Base-by-base conservation (phyloP, 2,888 invertebrate genomes). In the Coleophora deauratella region DNA sequence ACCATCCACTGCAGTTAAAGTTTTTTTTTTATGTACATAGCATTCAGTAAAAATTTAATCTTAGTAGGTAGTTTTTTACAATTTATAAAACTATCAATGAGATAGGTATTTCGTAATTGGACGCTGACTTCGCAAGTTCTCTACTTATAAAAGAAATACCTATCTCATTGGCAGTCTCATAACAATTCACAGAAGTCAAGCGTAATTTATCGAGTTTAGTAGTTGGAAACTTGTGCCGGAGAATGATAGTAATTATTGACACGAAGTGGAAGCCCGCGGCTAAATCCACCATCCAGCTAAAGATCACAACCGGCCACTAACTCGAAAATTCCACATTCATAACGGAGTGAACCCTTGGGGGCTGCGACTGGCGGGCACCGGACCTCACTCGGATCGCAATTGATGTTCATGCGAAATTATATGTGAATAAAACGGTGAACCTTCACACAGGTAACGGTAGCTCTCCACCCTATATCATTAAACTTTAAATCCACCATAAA, bases 201-300 rank as follows among this genome's bases (percentile, higher is more conserved):
- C 49, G 60, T 67, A 74, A 79, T 78, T 76, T 73, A 77, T 73
- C 67, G 67, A 47, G 62, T 62, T 68, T 61, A 64, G 65, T 65
- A 72, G 71, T 72, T 76, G 80, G 68, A 68, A 75, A 73, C 69
- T 59, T 53, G 65, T 58, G 53, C 62, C 57, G 56, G 62, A 68
- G 72, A 79, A 81, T 82, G 59, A 78, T 78, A 76, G 80, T 81
- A 76, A 82, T 84, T 84, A 82, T 77, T 82, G 81, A 80, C 84
- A 81, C 79, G 81, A 76, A 80, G 64, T 55, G 49, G 45, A 52
- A 62, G 74, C 70, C 58, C 51, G 55, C 53, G 69, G 72, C 67
- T 50, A 63, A 65, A 63, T 62, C 59, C 61, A 55, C 66, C 70
- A 14, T 39, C 44, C 44, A 41, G 44, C 61, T 59, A 67, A 75